phyloP scores from a whole-genome alignment of 2,888 invertebrate genomes.

The Lepidochitona cinerea region DNA sequence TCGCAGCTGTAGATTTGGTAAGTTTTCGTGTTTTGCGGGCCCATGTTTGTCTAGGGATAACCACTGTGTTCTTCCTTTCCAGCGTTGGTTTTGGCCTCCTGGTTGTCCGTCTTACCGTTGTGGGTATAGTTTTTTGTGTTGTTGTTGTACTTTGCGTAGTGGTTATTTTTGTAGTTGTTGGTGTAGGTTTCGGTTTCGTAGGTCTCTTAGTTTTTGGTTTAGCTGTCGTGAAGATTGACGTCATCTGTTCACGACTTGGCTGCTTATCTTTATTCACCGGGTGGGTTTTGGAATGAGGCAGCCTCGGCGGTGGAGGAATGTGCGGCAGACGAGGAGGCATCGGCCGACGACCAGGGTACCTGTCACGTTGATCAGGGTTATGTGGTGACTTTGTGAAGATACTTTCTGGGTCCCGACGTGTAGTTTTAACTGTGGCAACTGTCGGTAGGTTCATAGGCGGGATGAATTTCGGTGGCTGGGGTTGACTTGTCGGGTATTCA shows the following conservation, averaged over 20 bases:
- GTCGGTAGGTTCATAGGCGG: background rate
- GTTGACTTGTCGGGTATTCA: background rate
- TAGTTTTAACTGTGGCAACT: background rate
- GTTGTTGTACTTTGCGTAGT: background rate
- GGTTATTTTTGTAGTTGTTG: background rate
- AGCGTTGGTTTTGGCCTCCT: background rate
- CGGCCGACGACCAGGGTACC: background rate
- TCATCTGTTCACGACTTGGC: background rate
- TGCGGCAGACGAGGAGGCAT: background rate
- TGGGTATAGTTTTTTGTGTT: background rate
- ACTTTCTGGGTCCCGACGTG: slow-evolving; percentile 5
- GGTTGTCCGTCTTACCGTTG: background rate
- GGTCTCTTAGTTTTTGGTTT: background rate
- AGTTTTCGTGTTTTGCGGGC: background rate
- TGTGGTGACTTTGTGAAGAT: slow-evolving; percentile 6
- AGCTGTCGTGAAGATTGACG: background rate
- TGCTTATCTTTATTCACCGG: background rate
- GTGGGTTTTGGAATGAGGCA: background rate
- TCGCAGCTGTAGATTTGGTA: background rate
- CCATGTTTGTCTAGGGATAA: no score
- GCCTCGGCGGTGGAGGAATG: background rate
- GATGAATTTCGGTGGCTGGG: background rate
- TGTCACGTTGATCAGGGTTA: background rate
- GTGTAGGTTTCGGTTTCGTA: background rate
- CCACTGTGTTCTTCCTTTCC: no score